phyloP scores from a whole-genome alignment of 53 echinoderm and acorn worm species.

The Echinarachnius parma region DNA sequence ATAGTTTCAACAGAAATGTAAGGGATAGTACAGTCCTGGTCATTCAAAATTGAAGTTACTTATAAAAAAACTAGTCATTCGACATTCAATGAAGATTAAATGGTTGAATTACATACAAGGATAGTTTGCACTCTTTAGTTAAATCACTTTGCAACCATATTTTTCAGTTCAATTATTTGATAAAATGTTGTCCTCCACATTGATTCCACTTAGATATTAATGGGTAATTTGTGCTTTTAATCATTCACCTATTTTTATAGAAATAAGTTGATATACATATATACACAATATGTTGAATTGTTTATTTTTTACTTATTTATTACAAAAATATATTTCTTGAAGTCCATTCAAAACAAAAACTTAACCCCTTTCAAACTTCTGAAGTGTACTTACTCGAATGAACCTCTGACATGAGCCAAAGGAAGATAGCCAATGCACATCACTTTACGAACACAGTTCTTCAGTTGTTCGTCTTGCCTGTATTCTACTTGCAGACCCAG shows the following conservation, averaged over 20 bases:
- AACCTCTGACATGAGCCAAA: conserved; percentile 22
- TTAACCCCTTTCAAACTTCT: conserved; percentile 21
- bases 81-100: no score
- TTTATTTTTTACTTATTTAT: no score
- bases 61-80: no score
- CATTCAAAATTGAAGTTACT: no score
- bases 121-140: no score
- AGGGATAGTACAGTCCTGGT: no score
- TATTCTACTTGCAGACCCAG: conserved; percentile 20
- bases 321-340: conserved; percentile 3
- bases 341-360: conserved; percentile 21
- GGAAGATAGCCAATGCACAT: conserved; percentile 38
- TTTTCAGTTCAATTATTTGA: no score
- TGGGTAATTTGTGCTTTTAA: background rate
- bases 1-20: no score
- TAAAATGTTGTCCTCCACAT: background rate
- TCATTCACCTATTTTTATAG: conserved; percentile 1
- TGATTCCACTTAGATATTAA: background rate
- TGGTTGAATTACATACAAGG: no score
- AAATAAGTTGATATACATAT: no score
- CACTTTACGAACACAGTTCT: conserved; percentile 34
- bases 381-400: conserved; percentile 19
- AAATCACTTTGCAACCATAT: no score
- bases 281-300: no score
- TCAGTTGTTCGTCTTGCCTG: conserved; percentile 14